Base-by-base conservation (phyloP, 2,113 vertebrate genomes). In the Columba janthina region DNA sequence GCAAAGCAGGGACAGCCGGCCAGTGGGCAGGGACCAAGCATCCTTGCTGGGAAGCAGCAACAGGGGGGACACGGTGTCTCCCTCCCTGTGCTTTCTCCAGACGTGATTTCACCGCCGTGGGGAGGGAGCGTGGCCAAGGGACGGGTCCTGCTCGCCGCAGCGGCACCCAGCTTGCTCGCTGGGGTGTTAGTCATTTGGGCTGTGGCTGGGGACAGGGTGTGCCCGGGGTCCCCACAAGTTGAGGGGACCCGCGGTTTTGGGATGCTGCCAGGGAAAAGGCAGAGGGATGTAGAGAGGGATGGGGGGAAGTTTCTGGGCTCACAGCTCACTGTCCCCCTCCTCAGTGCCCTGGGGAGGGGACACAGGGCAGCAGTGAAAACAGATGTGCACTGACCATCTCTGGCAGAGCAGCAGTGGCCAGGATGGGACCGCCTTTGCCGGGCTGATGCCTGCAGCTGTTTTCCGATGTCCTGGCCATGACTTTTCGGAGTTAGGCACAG, bases 31-130 rank as follows among this genome's bases (percentile, higher is more conserved):
- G 40, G 62, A 88, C 53, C 0, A 18, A 85, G 91, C 44, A 67
- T 90, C 89, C 71, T 83, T 22, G 0, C 75, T 89, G 76, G 90
- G 92, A 90, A 94, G 67, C 76, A 18, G 66, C 6, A 2, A 14
- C 21, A 56, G n/a, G 9, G 25, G 42, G 16, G 34, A 20, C 8
- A 21, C 31, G 1, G 54, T 9, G 5, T 53, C 88, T 83, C 64
- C 4, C 51, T 88, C 50, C 50, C 72, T 42, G 9, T 71, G 76
- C 91, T 89, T 92, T 95, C 96, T 96, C 94, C 95, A 96, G 95
- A 96, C 93, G 91, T 96, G 96, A 96, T 96, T 96, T 96, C 95
- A 96, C 95, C 61, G 1, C 89, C 7, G 11, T 5, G 32, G 91
- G 73, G 87, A 96, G 91, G 91, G 95, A 95, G 48, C 61, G 2